Conservation (phyloP, 1,140 invertebrate species). For the Magallana ariakensis region DNA sequence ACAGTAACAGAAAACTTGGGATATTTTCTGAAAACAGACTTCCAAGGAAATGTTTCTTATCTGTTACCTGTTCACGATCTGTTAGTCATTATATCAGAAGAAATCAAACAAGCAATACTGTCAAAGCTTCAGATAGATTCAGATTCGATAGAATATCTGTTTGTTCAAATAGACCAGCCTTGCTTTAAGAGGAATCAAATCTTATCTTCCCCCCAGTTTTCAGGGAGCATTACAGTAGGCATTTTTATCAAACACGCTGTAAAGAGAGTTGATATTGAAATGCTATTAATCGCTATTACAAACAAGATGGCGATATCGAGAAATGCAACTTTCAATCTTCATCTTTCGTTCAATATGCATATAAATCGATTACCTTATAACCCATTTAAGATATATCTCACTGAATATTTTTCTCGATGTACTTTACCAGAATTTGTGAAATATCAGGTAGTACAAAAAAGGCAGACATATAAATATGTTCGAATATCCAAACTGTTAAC, state of each 20-base stretch:
- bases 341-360: background rate
- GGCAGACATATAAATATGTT: background rate
- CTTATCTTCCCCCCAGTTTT: background rate
- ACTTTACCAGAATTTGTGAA: background rate
- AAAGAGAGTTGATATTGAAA: no score
- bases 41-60: background rate
- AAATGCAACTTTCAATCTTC: background rate
- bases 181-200: background rate
- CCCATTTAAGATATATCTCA: background rate
- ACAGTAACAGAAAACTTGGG: background rate
- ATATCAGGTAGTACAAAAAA: background rate
- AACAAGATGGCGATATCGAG: background rate
- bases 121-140: no score
- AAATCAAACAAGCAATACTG: background rate
- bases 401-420: background rate
- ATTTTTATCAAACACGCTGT: no score
- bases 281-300: no score
- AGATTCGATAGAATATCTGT: background rate
- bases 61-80: background rate
- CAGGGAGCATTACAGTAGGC: no score
- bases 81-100: background rate
- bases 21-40: background rate
- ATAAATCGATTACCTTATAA: background rate
- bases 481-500: background rate
- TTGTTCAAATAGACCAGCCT: background rate